Conservation (phyloP, 2,888 invertebrate genomes). For the Nudaria mundana region DNA sequence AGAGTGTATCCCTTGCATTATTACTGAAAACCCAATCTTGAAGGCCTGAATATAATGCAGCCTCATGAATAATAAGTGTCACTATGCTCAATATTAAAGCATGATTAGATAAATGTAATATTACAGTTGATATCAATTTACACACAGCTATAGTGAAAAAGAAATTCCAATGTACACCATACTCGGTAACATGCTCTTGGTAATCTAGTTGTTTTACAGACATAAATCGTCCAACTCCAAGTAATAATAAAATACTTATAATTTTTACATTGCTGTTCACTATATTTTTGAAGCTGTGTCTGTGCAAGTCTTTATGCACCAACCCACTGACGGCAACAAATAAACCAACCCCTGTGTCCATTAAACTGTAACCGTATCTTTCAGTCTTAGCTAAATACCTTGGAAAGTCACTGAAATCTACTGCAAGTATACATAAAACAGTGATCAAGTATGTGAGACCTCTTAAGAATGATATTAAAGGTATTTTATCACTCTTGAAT, state of each 20-base stretch:
- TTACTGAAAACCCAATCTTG: constrained; percentile 86
- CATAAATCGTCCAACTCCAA: constrained; percentile 84
- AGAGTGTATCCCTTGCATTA: constrained; percentile 78
- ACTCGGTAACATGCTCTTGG: constrained; percentile 94
- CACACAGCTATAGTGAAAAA: constrained; percentile 95
- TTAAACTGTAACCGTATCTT: constrained; percentile 91
- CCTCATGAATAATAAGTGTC: constrained; percentile 84
- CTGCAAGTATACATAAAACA: constrained; percentile 92
- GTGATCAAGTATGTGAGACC: constrained; percentile 88
- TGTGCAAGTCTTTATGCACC: constrained; percentile 77
- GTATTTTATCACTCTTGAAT: constrained; percentile 40
- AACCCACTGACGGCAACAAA: constrained; percentile 92
- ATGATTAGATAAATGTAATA: constrained; percentile 78
- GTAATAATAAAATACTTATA: constrained; percentile 58
- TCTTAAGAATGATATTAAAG: constrained; percentile 84
- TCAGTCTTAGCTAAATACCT: constrained; percentile 93
- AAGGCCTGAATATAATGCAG: constrained; percentile 82
- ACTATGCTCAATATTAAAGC: constrained; percentile 79
- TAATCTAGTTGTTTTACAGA: constrained; percentile 86
- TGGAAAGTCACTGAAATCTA: constrained; percentile 95
- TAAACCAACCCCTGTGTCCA: constrained; percentile 97
- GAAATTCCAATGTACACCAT: constrained; percentile 99
- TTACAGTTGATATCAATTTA: constrained; percentile 85
- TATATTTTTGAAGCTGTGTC: constrained; percentile 44
- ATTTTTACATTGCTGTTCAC: constrained; percentile 60